Conservation (phyloP, 1,140 invertebrate genomes). For the Homarus americanus region DNA sequence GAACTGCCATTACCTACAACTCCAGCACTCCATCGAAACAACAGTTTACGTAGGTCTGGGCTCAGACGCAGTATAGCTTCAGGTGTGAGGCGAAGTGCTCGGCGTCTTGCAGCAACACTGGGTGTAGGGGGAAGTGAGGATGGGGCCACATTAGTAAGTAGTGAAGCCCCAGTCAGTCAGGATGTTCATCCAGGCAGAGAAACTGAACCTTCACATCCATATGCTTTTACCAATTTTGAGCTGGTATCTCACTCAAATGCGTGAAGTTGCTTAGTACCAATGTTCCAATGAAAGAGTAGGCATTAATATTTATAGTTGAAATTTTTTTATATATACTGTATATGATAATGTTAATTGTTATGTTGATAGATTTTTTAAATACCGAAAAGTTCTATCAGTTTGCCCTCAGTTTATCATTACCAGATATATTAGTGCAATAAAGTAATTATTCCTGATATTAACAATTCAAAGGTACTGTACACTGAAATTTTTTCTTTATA, state of each 20-base stretch:
- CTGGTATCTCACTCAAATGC: conserved; percentile 57
- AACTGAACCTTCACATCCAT: conserved; percentile 39
- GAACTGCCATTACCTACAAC: not conserved
- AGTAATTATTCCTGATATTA: not conserved
- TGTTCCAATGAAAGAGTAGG: conserved; percentile 22
- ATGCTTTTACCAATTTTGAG: conserved; percentile 58
- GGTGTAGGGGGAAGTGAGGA: conserved; percentile 48
- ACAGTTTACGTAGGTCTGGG: conserved; percentile 46
- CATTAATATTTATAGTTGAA: conserved; percentile 44
- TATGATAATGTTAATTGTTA: conserved; percentile 11
- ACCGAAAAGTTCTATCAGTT: conserved; percentile 2
- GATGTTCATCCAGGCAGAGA: not conserved
- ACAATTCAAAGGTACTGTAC: too few relatives aligned
- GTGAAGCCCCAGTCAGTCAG: conserved; percentile 9
- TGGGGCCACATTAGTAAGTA: conserved; percentile 40
- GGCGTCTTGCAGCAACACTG: conserved; percentile 51
- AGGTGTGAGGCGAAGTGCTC: conserved; percentile 56
- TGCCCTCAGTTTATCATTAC: not conserved
- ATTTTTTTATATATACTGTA: not conserved
- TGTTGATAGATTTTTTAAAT: conserved; percentile 33
- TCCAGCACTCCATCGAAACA: not conserved
- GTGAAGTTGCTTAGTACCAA: conserved; percentile 6
- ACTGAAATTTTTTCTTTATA: not conserved
- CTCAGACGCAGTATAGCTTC: conserved; percentile 59
- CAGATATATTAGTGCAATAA: not conserved